Evolutionary conservation across 2,113 vertebrate genomes (phyloP).

Genomic region (Ceyx cyanopectus): DNA sequence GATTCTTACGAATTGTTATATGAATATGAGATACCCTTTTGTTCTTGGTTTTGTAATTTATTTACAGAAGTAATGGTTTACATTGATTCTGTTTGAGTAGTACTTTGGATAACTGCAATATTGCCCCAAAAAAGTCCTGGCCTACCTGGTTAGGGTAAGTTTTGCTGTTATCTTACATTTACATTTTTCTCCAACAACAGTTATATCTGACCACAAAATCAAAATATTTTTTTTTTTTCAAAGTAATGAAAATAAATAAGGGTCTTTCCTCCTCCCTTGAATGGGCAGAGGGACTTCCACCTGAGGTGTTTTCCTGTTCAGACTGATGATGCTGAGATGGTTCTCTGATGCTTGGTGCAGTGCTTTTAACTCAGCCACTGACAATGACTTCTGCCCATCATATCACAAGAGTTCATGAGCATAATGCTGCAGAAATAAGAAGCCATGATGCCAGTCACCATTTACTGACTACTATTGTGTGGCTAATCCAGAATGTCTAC

Average conservation of each 20-base stretch:
- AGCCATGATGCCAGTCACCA: neutral
- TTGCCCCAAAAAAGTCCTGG: neutral
- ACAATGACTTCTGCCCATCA: rapidly evolving
- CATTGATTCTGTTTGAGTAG: neutral
- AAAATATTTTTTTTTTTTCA: too few species aligned
- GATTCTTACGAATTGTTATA: neutral
- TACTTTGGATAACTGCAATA: neutral
- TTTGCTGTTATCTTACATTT: neutral
- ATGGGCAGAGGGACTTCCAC: neutral
- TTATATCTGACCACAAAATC: neutral
- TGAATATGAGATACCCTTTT: neutral
- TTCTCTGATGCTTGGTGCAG: rapidly evolving
- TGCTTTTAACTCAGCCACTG: neutral
- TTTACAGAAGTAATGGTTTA: neutral
- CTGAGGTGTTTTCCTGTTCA: neutral
- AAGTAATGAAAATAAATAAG: neutral
- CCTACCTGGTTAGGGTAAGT: neutral
- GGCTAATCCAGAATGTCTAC: neutral
- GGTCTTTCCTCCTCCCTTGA: neutral
- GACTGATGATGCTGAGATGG: neutral
- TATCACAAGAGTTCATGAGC: neutral
- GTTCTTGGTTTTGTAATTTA: neutral
- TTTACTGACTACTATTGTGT: neutral
- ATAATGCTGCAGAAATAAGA: neutral
- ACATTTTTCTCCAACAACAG: neutral